A percentile compares a stretch with the other conserved stretches of the same genome.
These are phyloP conservation scores for Icerya purchasi DNA, from an alignment of 2,888 invertebrate genomes.

Conservation along the genomic window DNA sequence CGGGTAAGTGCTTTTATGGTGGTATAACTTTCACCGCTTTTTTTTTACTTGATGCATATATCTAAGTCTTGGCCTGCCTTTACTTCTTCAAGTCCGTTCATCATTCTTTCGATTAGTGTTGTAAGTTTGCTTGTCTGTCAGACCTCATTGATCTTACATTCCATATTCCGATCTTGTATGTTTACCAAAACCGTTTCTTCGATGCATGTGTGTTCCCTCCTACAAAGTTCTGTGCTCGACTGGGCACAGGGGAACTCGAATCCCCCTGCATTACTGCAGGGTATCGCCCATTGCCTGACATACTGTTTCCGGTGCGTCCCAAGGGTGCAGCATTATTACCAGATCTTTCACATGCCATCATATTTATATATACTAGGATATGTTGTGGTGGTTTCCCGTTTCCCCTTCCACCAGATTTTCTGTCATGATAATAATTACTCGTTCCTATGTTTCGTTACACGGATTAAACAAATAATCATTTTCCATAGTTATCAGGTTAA, in stretches of 20 bases:
- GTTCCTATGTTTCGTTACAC: no score
- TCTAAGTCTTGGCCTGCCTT: no score
- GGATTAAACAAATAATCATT: no score
- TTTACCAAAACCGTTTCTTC: neutral
- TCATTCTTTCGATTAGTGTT: no score
- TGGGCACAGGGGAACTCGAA: neutral
- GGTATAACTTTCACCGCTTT: no score
- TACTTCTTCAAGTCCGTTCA: no score
- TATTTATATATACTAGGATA: neutral
- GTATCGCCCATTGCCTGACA: neutral
- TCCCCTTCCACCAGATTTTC: neutral
- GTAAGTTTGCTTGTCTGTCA: neutral
- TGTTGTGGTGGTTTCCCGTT: neutral
- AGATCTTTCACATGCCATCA: neutral
- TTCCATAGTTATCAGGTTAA: no score
- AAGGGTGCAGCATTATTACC: neutral
- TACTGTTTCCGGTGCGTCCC: neutral
- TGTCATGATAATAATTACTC: no score
- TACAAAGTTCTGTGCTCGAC: neutral
- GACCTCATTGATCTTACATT: neutral
- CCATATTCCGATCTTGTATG: neutral
- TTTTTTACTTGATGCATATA: no score
- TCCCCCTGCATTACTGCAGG: neutral
- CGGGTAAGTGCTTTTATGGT: no score
- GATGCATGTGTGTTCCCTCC: neutral